Base-by-base conservation (phyloP, 2,888 invertebrate genomes). In the Bombylius major region DNA sequence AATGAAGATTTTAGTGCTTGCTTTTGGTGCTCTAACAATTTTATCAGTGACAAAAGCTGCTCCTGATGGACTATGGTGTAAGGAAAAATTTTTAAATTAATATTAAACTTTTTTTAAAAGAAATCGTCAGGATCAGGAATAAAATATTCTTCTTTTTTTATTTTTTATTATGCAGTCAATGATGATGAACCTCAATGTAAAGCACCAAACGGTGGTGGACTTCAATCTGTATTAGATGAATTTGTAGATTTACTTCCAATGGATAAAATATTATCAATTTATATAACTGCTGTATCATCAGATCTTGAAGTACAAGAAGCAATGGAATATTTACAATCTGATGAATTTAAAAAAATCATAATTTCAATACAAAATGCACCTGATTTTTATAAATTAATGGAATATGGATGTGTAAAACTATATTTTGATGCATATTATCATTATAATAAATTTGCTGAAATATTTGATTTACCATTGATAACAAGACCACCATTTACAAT, bases 151-250 rank as follows among this genome's bases (percentile, higher is more conserved):
- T 36, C 8, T 3, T 36, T 36, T 36, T 36, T 34, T 34, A 5
- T 34, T 34, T 36, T 36, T 36, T 36, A 8, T 36, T 36, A 5
- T 36, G 8, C 4, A 8, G 39, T 11, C 12, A 8, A 42, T 11
- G 39, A 42, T 11, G 39, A 54, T 34, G 58, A 47, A n/a, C 59
- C 54, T 13, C 39, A 55, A 53, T 59, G 59, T 23, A 48, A 53
- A 11, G 53, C 59, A n/a, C 59, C 59, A 45, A 53, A 56, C 51
- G 59, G 59, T 36, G 56, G 56, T 49, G 61, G 61, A 8, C 39
- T 61, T 39, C 53, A 46, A 13, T 48, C 56, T 46, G 51, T 54
- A 13, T 11, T 61, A 4, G 45, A 58, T 31, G 55, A 59, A 50
- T 49, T 59, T 23, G 14, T 56, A 5, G 44, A 23, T 1, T 5